A percentile compares a stretch with the other conserved stretches of the same genome.
These are phyloP conservation scores for Andinoacara biseriatus DNA, from an alignment of 2,113 vertebrate species.

Conservation along the genomic window DNA sequence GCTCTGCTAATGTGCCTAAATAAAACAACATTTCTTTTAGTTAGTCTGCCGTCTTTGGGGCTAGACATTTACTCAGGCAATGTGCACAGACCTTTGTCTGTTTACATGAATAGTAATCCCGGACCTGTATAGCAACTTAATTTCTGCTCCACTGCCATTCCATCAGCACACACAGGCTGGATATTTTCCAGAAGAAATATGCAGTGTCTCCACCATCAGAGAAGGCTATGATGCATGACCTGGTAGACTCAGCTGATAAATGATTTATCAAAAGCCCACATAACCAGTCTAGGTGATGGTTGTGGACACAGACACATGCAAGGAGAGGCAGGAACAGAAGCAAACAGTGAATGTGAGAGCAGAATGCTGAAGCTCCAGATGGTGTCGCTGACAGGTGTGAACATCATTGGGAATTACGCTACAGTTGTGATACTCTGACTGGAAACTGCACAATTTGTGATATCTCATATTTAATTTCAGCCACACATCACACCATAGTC, in stretches of 20 bases:
- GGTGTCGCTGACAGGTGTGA: slow-evolving; percentile 62
- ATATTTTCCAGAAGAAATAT: slow-evolving; percentile 45
- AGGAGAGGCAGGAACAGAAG: slow-evolving; percentile 12
- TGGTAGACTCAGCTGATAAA: slow-evolving; percentile 60
- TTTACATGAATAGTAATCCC: slow-evolving; percentile 14
- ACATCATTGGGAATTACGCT: slow-evolving; percentile 51
- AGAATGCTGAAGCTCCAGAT: slow-evolving; percentile 48
- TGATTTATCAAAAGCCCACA: slow-evolving; percentile 66
- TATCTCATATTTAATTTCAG: slow-evolving; percentile 59
- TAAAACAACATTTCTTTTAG: slow-evolving; percentile 25
- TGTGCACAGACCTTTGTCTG: not conserved
- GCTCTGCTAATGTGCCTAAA: slow-evolving; percentile 37
- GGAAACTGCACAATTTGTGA: slow-evolving; percentile 48
- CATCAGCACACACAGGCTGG: slow-evolving; percentile 16
- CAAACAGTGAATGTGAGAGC: slow-evolving; percentile 20
- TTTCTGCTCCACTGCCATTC: slow-evolving; percentile 43
- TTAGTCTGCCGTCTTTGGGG: slow-evolving; percentile 29
- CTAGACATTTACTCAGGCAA: not conserved
- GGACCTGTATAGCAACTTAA: not conserved
- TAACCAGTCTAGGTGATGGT: slow-evolving; percentile 23
- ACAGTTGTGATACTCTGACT: slow-evolving; percentile 50
- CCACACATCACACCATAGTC: slow-evolving; percentile 22
- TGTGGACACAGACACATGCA: slow-evolving; percentile 30
- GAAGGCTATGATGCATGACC: slow-evolving; percentile 57
- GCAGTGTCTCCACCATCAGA: slow-evolving; percentile 55